Conservation (phyloP, 2,888 invertebrate species). For the Nebria brevicollis region DNA sequence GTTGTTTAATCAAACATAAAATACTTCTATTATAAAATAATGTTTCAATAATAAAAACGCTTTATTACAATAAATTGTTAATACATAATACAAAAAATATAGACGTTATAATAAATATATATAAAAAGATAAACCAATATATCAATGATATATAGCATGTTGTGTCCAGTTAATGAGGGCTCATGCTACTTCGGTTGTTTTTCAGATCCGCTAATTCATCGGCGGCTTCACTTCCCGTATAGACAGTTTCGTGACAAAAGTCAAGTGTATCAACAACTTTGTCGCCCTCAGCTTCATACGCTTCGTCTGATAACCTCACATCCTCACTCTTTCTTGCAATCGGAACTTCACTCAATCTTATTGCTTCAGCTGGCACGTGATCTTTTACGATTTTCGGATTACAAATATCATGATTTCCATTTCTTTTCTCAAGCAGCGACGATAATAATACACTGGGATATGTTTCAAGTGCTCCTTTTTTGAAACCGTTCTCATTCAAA, state of each 20-base stretch:
- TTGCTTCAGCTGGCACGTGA: constrained; percentile 54
- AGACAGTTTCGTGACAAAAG: constrained; percentile 55
- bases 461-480: background rate
- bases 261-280: constrained; percentile 59
- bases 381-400: constrained; percentile 55
- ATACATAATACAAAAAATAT: background rate
- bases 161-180: background rate
- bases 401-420: background rate
- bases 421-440: background rate
- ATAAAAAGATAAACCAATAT: background rate
- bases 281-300: constrained; percentile 61
- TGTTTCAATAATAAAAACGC: background rate
- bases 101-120: background rate
- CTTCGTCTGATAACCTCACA: constrained; percentile 59
- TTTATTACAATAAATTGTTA: background rate
- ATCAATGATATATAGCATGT: constrained; percentile 55
- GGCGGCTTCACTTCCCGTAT: constrained; percentile 56
- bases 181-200: constrained; percentile 54
- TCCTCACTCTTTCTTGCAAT: constrained; percentile 56
- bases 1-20: background rate
- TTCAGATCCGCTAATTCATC: constrained; percentile 53
- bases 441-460: background rate
- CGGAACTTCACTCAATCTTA: constrained; percentile 58
- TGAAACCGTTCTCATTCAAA: background rate
- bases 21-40: background rate